phyloP scores from a whole-genome alignment of 2,113 vertebrate genomes.

The Colius striatus region DNA sequence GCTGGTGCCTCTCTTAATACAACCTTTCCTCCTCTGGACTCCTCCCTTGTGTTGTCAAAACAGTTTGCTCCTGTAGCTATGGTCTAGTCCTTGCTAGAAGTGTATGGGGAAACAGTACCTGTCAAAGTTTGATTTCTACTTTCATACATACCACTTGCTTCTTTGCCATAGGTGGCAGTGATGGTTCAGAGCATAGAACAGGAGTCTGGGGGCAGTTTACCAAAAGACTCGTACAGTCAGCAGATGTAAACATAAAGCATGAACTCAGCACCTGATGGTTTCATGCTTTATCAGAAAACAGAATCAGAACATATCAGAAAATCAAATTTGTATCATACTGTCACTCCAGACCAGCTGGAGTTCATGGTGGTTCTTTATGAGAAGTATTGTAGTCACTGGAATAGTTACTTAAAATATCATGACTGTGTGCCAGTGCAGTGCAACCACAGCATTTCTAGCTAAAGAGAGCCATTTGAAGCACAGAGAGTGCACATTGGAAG shows the following conservation, averaged over 20 bases:
- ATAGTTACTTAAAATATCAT: neutral
- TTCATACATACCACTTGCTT: neutral
- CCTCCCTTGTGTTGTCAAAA: neutral
- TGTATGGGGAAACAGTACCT: fast-evolving
- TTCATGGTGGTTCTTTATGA: neutral
- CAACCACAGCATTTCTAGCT: neutral
- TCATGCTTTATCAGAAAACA: neutral
- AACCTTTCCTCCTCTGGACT: neutral
- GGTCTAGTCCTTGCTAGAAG: neutral
- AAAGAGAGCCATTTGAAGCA: neutral
- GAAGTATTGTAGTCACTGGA: neutral
- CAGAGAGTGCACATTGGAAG: neutral
- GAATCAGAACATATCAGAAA: neutral
- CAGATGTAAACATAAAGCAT: neutral
- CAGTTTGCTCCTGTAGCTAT: neutral
- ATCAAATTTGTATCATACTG: neutral
- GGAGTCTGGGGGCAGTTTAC: neutral
- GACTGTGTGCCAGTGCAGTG: neutral
- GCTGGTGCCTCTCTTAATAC: neutral
- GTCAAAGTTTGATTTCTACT: neutral
- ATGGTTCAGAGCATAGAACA: neutral
- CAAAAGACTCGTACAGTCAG: neutral
- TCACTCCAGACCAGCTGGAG: neutral
- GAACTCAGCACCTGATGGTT: neutral
- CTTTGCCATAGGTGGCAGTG: neutral